Percentiles rank a stretch among this genome's conserved stretches.
Evolutionary conservation across 1,140 invertebrate species (phyloP).

Genomic region (Dendrolimus kikuchii): DNA sequence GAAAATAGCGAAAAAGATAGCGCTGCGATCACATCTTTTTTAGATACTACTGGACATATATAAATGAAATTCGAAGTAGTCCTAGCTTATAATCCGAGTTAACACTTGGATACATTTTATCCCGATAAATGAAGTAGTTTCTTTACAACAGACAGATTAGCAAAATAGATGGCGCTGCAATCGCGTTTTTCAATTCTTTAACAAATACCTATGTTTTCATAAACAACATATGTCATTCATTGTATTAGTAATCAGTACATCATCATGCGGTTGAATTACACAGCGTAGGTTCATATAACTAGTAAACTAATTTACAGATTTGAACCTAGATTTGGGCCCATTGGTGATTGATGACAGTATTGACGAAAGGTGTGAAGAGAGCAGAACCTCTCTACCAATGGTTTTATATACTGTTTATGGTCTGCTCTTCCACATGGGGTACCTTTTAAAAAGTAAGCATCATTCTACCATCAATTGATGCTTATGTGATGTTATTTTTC

Average conservation of each 20-base stretch:
- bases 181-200: no score
- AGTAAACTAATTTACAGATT: conserved; percentile 48
- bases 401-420: conserved; percentile 66
- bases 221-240: no score
- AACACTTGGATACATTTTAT: background rate
- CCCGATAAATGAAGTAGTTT: background rate
- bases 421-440: conserved; percentile 68
- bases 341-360: conserved; percentile 56
- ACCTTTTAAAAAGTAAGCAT: conserved; percentile 69
- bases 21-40: no score
- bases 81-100: background rate
- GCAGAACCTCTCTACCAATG: conserved; percentile 55
- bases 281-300: no score
- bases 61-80: no score
- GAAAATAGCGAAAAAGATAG: no score
- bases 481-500: conserved; percentile 11
- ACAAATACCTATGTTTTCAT: no score
- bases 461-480: conserved; percentile 37
- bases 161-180: no score
- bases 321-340: conserved; percentile 59
- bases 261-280: no score
- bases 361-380: conserved; percentile 45
- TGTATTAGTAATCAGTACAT: no score
- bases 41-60: no score
- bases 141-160: no score